Percentiles rank a stretch among this genome's conserved stretches.
Conservation (phyloP, 2,888 invertebrate species). For the Cynaeus angustus region DNA sequence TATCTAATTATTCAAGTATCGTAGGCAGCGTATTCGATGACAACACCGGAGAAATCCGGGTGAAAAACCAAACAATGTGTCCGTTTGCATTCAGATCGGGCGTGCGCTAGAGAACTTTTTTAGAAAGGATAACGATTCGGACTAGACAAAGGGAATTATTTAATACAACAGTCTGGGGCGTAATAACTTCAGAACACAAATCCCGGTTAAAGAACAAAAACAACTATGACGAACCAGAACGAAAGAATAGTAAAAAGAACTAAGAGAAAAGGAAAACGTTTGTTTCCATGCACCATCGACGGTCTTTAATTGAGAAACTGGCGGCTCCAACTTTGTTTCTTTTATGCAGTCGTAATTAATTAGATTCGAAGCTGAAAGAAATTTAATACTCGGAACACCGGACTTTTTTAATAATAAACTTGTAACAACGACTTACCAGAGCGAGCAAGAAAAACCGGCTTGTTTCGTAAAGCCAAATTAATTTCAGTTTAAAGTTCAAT, state of each 20-base stretch:
- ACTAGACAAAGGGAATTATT: conserved; percentile 19
- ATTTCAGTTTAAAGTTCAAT: conserved; percentile 39
- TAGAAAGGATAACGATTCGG: not conserved
- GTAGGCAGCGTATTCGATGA: conserved; percentile 54
- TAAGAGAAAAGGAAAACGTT: not conserved
- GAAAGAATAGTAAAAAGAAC: not conserved
- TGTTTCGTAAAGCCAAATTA: conserved; percentile 30
- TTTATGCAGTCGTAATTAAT: conserved; percentile 45
- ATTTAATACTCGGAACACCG: conserved; percentile 40
- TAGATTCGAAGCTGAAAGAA: conserved; percentile 42
- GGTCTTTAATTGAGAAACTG: conserved; percentile 15
- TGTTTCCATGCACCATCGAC: conserved; percentile 2
- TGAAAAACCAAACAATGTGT: conserved; percentile 52
- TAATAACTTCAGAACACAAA: conserved; percentile 7
- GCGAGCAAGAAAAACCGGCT: conserved; percentile 35
- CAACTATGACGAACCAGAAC: not conserved
- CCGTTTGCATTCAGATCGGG: conserved; percentile 27
- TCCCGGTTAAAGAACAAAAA: conserved; percentile 4
- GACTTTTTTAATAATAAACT: conserved; percentile 51
- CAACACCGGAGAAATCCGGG: conserved; percentile 52
- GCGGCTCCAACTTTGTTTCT: conserved; percentile 11
- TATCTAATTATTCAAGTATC: conserved; percentile 57
- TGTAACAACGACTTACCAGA: conserved; percentile 40
- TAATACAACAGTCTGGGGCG: conserved; percentile 6
- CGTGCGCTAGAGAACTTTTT: not conserved